Evolutionary conservation across 2,888 invertebrate genomes (phyloP).

Genomic region (Zelleria hepariella): DNA sequence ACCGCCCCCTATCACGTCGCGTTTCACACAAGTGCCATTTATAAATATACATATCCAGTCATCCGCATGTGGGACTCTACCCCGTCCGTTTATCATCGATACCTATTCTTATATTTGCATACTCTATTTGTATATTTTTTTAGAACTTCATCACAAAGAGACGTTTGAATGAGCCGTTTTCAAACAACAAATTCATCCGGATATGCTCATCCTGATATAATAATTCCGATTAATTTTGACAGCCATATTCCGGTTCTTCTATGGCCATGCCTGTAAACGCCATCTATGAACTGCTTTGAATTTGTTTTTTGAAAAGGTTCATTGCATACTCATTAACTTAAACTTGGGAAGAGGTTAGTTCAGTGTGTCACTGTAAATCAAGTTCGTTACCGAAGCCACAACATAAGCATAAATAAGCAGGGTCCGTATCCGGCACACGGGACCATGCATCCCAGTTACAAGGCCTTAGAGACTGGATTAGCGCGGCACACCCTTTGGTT

Average conservation of each 20-base stretch:
- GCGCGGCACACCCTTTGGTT: slow-evolving; percentile 22
- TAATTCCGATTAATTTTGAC: too few species aligned
- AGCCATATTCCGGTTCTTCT: too few species aligned
- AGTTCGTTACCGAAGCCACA: background rate
- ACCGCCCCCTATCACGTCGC: background rate
- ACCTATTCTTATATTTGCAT: background rate
- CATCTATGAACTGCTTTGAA: too few species aligned
- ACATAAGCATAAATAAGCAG: background rate
- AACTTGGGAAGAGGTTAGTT: background rate
- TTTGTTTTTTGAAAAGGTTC: too few species aligned
- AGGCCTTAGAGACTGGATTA: slow-evolving; percentile 36
- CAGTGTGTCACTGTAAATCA: background rate
- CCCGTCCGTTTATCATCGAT: background rate
- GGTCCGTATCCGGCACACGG: background rate
- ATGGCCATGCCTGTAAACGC: too few species aligned
- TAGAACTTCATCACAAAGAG: too few species aligned
- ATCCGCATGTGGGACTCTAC: background rate
- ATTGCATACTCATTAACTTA: background rate
- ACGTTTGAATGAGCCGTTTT: too few species aligned
- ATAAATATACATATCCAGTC: background rate
- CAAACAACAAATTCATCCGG: too few species aligned
- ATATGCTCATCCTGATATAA: too few species aligned
- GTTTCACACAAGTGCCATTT: background rate
- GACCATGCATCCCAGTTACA: slow-evolving; percentile 22
- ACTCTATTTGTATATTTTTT: too few species aligned